Conservation (phyloP, 1,140 invertebrate species). For the Lutraria rhynchaena region DNA sequence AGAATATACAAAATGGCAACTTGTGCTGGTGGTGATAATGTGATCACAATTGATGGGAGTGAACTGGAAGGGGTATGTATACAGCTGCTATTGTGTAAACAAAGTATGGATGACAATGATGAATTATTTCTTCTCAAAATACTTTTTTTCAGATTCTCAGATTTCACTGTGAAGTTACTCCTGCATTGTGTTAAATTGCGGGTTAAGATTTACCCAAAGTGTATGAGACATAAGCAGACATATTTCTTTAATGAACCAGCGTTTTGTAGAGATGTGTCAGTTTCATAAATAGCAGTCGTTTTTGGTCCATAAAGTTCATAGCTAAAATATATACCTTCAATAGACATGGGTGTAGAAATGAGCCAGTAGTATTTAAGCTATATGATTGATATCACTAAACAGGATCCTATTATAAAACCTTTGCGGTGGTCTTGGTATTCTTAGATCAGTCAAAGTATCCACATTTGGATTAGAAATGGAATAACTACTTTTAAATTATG, state of each 20-base stretch:
- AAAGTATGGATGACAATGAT: not conserved
- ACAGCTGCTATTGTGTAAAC: not conserved
- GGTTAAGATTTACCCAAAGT: not conserved
- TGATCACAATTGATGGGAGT: constrained; percentile 54
- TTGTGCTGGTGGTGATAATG: constrained; percentile 19
- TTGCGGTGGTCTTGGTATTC: too few relatives aligned
- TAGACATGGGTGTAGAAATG: too few relatives aligned
- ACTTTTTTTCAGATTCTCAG: not conserved
- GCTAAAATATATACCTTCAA: too few relatives aligned
- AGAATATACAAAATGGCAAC: constrained; percentile 20
- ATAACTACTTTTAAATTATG: too few relatives aligned
- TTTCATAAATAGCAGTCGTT: too few relatives aligned
- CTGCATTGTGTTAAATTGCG: not conserved
- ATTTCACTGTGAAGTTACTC: not conserved
- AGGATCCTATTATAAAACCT: too few relatives aligned
- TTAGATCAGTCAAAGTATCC: too few relatives aligned
- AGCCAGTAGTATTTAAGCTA: too few relatives aligned
- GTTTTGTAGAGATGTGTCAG: not conserved
- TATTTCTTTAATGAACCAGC: not conserved
- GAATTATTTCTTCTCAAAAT: not conserved
- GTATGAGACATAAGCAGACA: not conserved
- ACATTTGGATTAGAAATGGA: too few relatives aligned
- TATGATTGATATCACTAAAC: too few relatives aligned
- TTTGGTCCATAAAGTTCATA: too few relatives aligned
- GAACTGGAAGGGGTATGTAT: constrained; percentile 64